Percentiles rank a stretch among this genome's conserved stretches.
Evolutionary conservation across 2,113 vertebrate species (phyloP).

Genomic region (Oncorhynchus tshawytscha): DNA sequence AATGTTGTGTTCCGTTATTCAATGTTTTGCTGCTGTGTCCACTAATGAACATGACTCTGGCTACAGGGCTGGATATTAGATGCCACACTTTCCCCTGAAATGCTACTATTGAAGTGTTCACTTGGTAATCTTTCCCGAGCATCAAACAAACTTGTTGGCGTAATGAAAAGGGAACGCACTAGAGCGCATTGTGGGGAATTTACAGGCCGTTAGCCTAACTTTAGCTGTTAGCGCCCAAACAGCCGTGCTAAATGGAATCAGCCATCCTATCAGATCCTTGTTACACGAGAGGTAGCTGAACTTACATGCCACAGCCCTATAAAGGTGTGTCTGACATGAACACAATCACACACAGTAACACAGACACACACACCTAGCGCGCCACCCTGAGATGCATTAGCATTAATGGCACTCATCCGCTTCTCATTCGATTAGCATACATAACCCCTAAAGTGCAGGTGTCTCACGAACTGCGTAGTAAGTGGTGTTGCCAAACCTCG

Average conservation of each 20-base stretch:
- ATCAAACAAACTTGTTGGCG: too few species aligned
- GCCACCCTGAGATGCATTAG: neutral
- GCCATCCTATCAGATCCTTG: conserved; percentile 14
- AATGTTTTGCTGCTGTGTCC: too few species aligned
- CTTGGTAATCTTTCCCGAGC: too few species aligned
- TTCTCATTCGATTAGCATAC: conserved; percentile 9
- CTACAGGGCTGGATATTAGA: too few species aligned
- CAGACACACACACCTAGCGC: neutral
- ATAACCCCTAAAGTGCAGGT: neutral
- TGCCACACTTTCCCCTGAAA: too few species aligned
- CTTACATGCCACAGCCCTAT: neutral
- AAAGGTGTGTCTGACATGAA: neutral
- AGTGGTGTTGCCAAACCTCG: neutral
- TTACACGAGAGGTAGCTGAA: conserved; percentile 1
- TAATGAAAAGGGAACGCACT: too few species aligned
- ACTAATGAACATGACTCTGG: too few species aligned
- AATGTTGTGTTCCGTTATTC: too few species aligned
- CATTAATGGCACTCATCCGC: neutral
- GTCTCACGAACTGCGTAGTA: neutral
- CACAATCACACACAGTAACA: neutral
- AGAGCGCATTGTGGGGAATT: too few species aligned
- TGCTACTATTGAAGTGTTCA: too few species aligned
- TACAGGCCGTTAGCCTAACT: too few species aligned
- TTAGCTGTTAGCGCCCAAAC: neutral
- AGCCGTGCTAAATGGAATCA: conserved; percentile 24